Evolutionary conservation across 2,113 vertebrate species (phyloP), one percentile per base, ranked within the genome.

Genomic region (Anhinga rufa): DNA sequence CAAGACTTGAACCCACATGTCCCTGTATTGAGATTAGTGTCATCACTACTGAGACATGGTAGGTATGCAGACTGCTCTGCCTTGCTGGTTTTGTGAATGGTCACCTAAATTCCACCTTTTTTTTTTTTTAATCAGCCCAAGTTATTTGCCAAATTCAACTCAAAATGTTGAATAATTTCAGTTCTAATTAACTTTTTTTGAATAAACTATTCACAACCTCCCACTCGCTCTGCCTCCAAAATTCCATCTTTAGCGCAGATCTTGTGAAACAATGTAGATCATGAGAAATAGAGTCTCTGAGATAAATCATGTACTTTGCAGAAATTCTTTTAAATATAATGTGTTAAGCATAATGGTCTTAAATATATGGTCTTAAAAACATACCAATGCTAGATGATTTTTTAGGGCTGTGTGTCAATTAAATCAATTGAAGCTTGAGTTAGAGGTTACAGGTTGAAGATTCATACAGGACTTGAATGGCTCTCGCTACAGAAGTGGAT

Each of bases 201-300:
- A 95, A 95, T 93, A 85, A 91, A 94, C 81, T 65, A 87, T 91
- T 96, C 94, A 94, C 82, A 94, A 75, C 94, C 87, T 96, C 95
- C 96, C 62, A 96, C 95, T 96, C 34, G 2, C 94, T 88, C 96
- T 95, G 96, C 95, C 96, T 96, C 93, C 95, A 93, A 97, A 94
- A 92, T 91, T 94, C 94, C 94, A 96, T 96, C 92, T 97, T 96
- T 96, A 97, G 94, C 46, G 0, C 82, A 82, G 61, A 94, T 77
- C 82, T 74, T 90, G 94, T 93, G 85, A 72, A 96, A 96, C 94
- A 96, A 96, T 92, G 82, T 72, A 52, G 81, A 79, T 75, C 74
- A 92, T 66, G 81, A 82, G 86, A 86, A 78, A 95, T 38, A 75
- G 32, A 88, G 54, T 91, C 82, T 72, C 74, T 85, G 34, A 90